Conservation (phyloP, 2,888 invertebrate genomes). For the Drepanosiphum platanoidis region DNA sequence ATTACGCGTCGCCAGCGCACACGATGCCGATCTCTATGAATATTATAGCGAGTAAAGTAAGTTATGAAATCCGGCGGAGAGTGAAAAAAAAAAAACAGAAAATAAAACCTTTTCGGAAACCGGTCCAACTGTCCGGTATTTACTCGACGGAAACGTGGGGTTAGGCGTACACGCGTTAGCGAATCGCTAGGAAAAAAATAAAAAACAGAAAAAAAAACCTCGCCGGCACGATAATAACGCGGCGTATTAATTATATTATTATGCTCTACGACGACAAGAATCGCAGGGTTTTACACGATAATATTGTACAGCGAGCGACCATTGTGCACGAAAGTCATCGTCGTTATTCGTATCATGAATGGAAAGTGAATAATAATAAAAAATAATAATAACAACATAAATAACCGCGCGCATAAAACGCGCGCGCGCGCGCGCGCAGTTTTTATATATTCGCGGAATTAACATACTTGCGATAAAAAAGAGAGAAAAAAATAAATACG, state of each 20-base stretch:
- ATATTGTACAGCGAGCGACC: not conserved
- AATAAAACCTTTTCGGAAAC: not conserved
- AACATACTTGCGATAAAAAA: not conserved
- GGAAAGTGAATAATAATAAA: slow-evolving; percentile 14
- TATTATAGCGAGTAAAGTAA: no score
- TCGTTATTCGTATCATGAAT: slow-evolving; percentile 7
- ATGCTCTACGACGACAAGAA: not conserved
- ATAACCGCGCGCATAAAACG: not conserved
- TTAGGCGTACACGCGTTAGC: no score
- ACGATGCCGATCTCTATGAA: not conserved
- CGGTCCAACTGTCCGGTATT: not conserved
- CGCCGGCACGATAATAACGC: not conserved
- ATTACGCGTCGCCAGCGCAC: no score
- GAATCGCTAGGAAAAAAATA: no score
- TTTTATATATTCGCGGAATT: slow-evolving; percentile 1
- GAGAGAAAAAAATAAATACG: not conserved
- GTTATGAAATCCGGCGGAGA: not conserved
- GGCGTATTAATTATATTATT: no score
- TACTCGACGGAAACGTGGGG: not conserved
- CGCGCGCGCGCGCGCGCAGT: not conserved
- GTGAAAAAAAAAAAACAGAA: no score
- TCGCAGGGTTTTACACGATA: not conserved
- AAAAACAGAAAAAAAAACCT: not conserved
- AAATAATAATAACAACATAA: slow-evolving; percentile 14
- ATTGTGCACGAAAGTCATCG: no score